Conservation (phyloP, 2,888 invertebrate genomes). For the Cryptocephalus moraei region DNA sequence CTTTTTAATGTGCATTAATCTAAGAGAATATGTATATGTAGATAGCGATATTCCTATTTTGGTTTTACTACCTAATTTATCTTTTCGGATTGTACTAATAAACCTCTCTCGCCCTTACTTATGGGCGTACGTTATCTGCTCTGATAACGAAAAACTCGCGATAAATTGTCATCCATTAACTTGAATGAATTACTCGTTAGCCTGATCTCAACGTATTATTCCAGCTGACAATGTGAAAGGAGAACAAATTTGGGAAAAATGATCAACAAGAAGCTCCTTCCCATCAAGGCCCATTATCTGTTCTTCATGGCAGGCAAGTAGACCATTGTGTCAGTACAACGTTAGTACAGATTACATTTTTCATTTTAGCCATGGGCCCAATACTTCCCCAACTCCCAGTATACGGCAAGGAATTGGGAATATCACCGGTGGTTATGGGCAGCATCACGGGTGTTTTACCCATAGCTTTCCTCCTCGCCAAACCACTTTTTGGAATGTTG, state of each 20-base stretch:
- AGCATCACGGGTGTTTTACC: slow-evolving; percentile 64
- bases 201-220: no score
- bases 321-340: background rate
- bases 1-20: no score
- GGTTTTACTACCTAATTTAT: no score
- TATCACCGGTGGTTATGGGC: slow-evolving; percentile 68
- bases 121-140: no score
- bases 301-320: slow-evolving; percentile 77
- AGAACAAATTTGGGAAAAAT: slow-evolving; percentile 31
- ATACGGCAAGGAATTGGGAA: slow-evolving; percentile 67
- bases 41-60: no score
- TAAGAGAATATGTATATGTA: no score
- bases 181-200: no score
- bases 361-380: slow-evolving; percentile 61
- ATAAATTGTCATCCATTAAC: no score
- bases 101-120: no score
- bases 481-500: slow-evolving; percentile 65
- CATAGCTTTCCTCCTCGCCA: slow-evolving; percentile 64
- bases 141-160: no score
- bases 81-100: no score
- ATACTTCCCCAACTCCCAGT: slow-evolving; percentile 70
- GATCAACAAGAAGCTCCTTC: slow-evolving; percentile 60
- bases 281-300: slow-evolving; percentile 80
- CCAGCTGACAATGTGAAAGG: no score
- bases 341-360: background rate